A percentile compares a stretch with the other conserved stretches of the same genome.
These are phyloP conservation scores for Lerema accius DNA, from an alignment of 1,140 invertebrate species.

Conservation along the genomic window DNA sequence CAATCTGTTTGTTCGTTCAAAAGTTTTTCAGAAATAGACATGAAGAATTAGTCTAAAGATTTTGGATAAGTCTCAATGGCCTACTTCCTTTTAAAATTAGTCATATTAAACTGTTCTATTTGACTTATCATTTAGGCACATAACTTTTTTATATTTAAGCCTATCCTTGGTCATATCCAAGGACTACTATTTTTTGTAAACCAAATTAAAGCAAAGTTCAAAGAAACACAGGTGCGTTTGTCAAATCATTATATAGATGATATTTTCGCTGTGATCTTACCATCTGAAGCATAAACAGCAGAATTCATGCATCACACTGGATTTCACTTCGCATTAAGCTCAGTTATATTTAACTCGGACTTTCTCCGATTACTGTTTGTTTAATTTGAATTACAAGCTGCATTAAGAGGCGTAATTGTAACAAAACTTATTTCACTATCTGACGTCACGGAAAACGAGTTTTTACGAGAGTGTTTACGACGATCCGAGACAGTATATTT, in stretches of 20 bases:
- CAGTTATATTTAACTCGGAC: conserved; percentile 8
- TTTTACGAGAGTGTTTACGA: conserved; percentile 50
- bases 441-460: conserved; percentile 29
- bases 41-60: too few relatives aligned
- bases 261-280: conserved; percentile 5
- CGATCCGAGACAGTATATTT: conserved; percentile 48
- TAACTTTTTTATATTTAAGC: too few relatives aligned
- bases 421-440: conserved; percentile 27
- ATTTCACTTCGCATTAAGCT: conserved; percentile 18
- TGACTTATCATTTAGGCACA: neutral
- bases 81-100: too few relatives aligned
- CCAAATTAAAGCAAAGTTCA: neutral
- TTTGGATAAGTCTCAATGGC: too few relatives aligned
- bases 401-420: conserved; percentile 17
- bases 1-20: too few relatives aligned
- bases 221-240: conserved; percentile 21
- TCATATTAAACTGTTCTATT: too few relatives aligned
- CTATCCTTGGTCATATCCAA: too few relatives aligned
- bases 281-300: conserved; percentile 4
- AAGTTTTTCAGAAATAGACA: too few relatives aligned
- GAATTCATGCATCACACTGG: conserved; percentile 18
- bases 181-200: too few relatives aligned
- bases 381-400: conserved; percentile 7
- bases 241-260: conserved; percentile 12
- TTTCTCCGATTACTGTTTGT: conserved; percentile 26